Percentiles rank a stretch among this genome's conserved stretches.
phyloP scores from a whole-genome alignment of 2,797 vertebrate genomes.

The Anas georgica region DNA sequence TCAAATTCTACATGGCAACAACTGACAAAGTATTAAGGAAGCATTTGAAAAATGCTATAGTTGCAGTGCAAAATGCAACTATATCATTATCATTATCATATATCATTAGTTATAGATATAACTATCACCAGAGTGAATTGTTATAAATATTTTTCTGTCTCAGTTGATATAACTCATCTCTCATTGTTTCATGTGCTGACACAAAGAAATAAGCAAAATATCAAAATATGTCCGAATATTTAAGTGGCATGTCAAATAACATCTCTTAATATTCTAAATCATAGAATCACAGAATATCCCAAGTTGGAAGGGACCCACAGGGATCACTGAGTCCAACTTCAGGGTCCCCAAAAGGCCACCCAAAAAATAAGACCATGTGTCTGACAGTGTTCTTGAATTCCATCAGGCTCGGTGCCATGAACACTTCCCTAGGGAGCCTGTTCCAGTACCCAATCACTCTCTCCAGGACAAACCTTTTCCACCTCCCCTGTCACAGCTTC shows the following conservation, averaged over 20 bases:
- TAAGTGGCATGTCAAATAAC: not conserved
- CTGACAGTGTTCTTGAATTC: no score
- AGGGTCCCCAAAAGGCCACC: no score
- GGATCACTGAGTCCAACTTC: no score
- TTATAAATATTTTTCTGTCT: not conserved
- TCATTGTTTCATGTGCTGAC: not conserved
- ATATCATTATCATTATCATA: no score
- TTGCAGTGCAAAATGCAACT: not conserved
- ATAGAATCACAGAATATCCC: not conserved
- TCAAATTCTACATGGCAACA: not conserved
- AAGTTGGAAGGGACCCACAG: no score
- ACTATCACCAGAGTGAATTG: not conserved
- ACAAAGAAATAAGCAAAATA: not conserved
- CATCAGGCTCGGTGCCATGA: no score
- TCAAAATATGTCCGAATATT: not conserved
- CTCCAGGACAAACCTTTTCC: no score
- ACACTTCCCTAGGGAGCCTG: no score
- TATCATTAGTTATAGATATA: no score
- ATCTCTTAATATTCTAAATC: not conserved
- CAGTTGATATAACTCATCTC: not conserved
- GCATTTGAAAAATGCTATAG: not conserved
- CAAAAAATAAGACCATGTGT: no score
- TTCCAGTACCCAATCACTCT: no score
- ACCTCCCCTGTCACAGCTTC: no score
- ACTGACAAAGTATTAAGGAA: not conserved